Conservation (phyloP, 2,888 invertebrate genomes). For the Netelia fuscicornis region DNA sequence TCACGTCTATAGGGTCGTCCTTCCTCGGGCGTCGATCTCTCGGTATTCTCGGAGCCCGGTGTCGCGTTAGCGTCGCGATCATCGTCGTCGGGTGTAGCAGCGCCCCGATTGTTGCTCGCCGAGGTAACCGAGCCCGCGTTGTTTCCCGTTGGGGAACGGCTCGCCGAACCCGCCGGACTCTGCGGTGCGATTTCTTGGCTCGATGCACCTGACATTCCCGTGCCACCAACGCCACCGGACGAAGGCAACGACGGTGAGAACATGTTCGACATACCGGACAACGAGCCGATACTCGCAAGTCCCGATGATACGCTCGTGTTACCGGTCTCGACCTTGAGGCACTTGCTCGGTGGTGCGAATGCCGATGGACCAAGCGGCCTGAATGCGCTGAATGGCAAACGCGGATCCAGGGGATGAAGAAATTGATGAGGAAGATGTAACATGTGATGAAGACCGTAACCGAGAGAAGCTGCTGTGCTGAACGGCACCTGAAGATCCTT, state of each 20-base stretch:
- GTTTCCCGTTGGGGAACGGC: constrained; percentile 81
- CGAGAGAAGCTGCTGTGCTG: constrained; percentile 86
- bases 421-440: constrained; percentile 91
- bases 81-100: constrained; percentile 81
- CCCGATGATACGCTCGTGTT: constrained; percentile 79
- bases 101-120: constrained; percentile 76
- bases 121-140: constrained; percentile 69
- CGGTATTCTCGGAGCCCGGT: constrained; percentile 85
- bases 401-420: constrained; percentile 89
- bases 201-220: constrained; percentile 67
- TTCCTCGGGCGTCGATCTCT: constrained; percentile 85
- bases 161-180: constrained; percentile 83
- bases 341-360: constrained; percentile 89
- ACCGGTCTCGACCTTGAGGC: constrained; percentile 84
- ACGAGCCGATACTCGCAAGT: constrained; percentile 81
- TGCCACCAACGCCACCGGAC: constrained; percentile 76
- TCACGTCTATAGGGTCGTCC: constrained; percentile 85
- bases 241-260: constrained; percentile 82
- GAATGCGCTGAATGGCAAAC: constrained; percentile 88
- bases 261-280: constrained; percentile 84
- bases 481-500: constrained; percentile 89
- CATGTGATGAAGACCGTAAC: constrained; percentile 89
- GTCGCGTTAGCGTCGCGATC: constrained; percentile 84
- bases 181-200: constrained; percentile 80
- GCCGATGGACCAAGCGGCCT: constrained; percentile 88